Conservation (phyloP, 2,113 vertebrate species). For the Hippolais icterina region DNA sequence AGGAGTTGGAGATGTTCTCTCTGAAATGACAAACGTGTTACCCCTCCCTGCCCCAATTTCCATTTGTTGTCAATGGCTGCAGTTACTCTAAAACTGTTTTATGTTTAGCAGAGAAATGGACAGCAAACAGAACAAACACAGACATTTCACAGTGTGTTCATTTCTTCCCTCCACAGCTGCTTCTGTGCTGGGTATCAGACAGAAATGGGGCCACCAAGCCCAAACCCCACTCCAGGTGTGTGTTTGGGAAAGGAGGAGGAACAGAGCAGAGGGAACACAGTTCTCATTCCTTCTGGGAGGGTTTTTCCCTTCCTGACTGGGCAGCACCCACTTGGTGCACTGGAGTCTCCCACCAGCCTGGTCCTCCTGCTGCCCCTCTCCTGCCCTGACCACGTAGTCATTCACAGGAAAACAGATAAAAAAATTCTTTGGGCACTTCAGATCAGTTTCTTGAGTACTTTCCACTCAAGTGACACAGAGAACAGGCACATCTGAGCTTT, state of each 20-base stretch:
- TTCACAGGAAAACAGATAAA: background rate
- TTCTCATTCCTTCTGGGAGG: background rate
- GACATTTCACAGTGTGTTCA: background rate
- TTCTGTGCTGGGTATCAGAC: background rate
- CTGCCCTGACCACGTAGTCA: accelerated
- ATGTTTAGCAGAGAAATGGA: background rate
- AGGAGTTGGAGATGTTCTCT: background rate
- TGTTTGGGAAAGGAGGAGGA: background rate
- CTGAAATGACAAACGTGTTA: background rate
- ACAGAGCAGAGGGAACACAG: accelerated
- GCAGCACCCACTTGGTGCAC: background rate
- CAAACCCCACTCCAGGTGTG: background rate
- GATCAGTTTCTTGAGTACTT: accelerated
- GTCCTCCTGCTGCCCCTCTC: background rate
- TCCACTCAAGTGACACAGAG: background rate
- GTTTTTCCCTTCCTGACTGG: background rate
- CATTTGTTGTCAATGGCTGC: background rate
- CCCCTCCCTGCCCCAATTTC: background rate
- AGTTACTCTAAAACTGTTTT: background rate
- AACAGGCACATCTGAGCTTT: background rate
- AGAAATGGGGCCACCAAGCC: background rate
- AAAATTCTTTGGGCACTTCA: background rate
- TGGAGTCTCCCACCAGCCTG: accelerated
- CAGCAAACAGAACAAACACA: background rate
- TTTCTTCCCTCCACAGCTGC: background rate